Conservation (phyloP, 2,797 vertebrate genomes). For the Cuniculus paca region DNA sequence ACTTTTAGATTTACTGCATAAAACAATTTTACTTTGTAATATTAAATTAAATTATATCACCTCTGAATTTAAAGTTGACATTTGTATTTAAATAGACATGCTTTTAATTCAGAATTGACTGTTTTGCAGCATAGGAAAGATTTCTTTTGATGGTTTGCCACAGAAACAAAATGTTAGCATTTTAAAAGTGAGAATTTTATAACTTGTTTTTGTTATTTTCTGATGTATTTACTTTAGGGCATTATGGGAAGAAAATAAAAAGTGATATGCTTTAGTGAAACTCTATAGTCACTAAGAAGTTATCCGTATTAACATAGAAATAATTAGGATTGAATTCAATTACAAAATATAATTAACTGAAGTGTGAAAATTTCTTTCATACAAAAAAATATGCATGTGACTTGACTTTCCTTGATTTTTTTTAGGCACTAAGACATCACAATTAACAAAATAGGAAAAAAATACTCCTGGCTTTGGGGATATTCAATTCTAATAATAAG, state of each 20-base stretch:
- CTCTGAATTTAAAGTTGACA: constrained; percentile 64
- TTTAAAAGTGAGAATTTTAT: background rate
- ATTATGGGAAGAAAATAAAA: constrained; percentile 4
- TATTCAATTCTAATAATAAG: background rate
- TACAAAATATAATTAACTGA: background rate
- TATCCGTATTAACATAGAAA: background rate
- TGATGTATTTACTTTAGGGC: background rate
- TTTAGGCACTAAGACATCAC: background rate
- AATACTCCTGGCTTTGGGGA: background rate
- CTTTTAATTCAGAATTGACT: background rate
- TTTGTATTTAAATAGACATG: constrained; percentile 15
- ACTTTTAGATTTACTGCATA: constrained; percentile 76
- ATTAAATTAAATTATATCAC: constrained; percentile 71
- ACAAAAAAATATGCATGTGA: background rate
- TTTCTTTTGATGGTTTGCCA: background rate
- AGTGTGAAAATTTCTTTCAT: background rate
- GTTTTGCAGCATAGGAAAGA: background rate
- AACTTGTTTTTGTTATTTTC: background rate
- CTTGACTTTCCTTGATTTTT: background rate
- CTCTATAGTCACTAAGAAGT: background rate
- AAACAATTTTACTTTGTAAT: constrained; percentile 71
- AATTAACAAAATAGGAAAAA: background rate
- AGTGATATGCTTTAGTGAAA: background rate
- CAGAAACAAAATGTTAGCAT: background rate
- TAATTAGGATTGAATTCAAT: background rate